Evolutionary conservation across 1,140 invertebrate species (phyloP).

Genomic region (Rhysida immarginata): DNA sequence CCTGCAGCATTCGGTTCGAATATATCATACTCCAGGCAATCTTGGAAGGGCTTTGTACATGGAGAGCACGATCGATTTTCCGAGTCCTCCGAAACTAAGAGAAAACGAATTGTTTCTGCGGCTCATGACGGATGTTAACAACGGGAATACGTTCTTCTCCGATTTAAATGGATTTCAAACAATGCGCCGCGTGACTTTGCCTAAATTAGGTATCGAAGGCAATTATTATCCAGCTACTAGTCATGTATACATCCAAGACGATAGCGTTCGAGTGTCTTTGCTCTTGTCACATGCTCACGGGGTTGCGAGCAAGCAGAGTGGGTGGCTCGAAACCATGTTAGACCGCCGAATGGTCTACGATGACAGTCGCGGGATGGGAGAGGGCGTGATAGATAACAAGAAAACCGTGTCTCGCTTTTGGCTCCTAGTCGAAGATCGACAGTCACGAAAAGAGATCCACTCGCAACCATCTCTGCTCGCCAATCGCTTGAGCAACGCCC

Average conservation of each 20-base stretch:
- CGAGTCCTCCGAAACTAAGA: constrained; percentile 60
- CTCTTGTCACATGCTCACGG: constrained; percentile 72
- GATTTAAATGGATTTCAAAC: constrained; percentile 93
- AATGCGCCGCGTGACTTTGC: constrained; percentile 46
- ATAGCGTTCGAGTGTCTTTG: constrained; percentile 41
- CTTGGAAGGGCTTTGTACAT: constrained; percentile 47
- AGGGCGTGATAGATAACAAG: constrained; percentile 73
- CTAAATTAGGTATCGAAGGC: constrained; percentile 61
- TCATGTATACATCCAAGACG: constrained; percentile 66
- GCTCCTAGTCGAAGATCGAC: constrained; percentile 53
- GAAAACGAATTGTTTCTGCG: constrained; percentile 88
- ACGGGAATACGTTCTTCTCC: constrained; percentile 58
- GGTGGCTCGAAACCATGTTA: constrained; percentile 43
- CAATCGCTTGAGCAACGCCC: constrained; percentile 46
- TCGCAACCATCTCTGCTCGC: constrained; percentile 49
- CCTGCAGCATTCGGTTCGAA: constrained; percentile 55
- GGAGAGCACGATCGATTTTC: constrained; percentile 62
- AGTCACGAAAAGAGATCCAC: constrained; percentile 25
- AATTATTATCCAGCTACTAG: constrained; percentile 80
- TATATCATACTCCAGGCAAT: constrained; percentile 36
- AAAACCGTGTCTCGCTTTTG: constrained; percentile 61
- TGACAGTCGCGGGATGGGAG: constrained; percentile 71
- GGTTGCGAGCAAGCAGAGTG: constrained; percentile 44
- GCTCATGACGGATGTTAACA: constrained; percentile 57
- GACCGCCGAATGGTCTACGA: constrained; percentile 69